phyloP scores from a whole-genome alignment of 1,140 invertebrate genomes.

The Brachystomella parvula region DNA sequence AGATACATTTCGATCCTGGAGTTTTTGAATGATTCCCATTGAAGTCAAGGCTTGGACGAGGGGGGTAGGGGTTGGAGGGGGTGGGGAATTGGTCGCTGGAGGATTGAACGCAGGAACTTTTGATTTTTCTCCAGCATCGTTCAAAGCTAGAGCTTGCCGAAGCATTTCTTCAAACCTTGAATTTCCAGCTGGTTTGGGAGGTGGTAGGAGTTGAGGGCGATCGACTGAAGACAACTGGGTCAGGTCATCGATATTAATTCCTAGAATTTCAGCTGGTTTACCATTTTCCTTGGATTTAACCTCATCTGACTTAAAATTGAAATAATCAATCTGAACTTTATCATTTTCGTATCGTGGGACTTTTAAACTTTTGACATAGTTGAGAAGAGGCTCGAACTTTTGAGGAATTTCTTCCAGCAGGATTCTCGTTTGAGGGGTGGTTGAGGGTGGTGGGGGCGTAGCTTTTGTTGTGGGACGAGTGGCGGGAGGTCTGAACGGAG shows the following conservation, averaged over 20 bases:
- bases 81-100: constrained; percentile 1
- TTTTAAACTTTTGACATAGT: not conserved
- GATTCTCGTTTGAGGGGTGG: not conserved
- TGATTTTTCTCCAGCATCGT: not conserved
- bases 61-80: not conserved
- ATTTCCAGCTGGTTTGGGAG: not conserved
- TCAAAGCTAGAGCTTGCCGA: not conserved
- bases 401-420: constrained; percentile 1
- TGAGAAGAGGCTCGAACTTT: constrained; percentile 15
- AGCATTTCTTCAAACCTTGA: constrained; percentile 2
- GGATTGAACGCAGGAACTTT: not conserved
- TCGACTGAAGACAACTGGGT: not conserved
- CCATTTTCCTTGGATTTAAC: not conserved
- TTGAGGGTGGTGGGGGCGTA: constrained; percentile 31
- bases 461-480: constrained; percentile 24
- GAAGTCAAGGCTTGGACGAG: constrained; percentile 8
- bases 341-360: constrained; percentile 1
- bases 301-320: not conserved
- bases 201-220: not conserved
- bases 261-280: not conserved
- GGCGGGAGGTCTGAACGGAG: constrained; percentile 33
- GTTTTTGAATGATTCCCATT: constrained; percentile 11
- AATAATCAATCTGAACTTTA: constrained; percentile 7
- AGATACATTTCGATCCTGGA: constrained; percentile 23
- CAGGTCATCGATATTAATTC: constrained; percentile 1